Base-by-base conservation (phyloP, 2,888 invertebrate species). In the Stenoptilia bipunctidactyla region DNA sequence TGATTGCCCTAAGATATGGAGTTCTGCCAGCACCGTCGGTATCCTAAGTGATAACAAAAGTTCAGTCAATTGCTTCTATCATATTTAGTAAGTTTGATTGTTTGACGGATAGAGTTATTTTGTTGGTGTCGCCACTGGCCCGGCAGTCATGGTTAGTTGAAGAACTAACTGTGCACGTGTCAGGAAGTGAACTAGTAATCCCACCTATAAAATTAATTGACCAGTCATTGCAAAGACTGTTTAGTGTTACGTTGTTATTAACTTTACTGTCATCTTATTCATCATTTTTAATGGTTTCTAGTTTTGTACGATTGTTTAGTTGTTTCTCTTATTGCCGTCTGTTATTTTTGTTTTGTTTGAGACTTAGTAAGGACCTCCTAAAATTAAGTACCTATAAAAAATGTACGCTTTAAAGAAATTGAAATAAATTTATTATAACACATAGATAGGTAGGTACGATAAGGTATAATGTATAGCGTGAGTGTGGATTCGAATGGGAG, bases 331-430 rank as follows among this genome's bases (percentile, higher is more conserved):
- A 71, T n/a, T 30, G 30, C 30, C 5, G 14, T 36, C 12, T 15
- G 30, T 41, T 38, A 41, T n/a, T 38, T 27, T 25, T 15, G 10
- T 9, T 36, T 36, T 27, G 12, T 30, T 33, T 15, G 13, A 13
- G 14, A 5, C 34, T 53, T 60, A 13, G n/a, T 77, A 75, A 75
- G 79, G 63, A 76, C 70, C 71, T 79, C 68, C 68, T 76, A 75
- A 67, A 61, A 61, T 59, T 80, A 79, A 80, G 74, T n/a, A 20
- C 3, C 4, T 66, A 82, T 80, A 80, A 82, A 20, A 70, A 82
- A 77, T 80, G 77, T 83, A 83, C 83, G 83, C 83, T 82, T 83
- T 83, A 83, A 83, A 72, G 77, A 82, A 79, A 77, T 79, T 74
- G 68, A 65, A 50, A 70, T 73, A 79, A 77, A 64, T 69, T 69